Evolutionary conservation across 2,888 invertebrate species (phyloP), one percentile per base, ranked within the genome.

Genomic region (Amphipyra berbera): DNA sequence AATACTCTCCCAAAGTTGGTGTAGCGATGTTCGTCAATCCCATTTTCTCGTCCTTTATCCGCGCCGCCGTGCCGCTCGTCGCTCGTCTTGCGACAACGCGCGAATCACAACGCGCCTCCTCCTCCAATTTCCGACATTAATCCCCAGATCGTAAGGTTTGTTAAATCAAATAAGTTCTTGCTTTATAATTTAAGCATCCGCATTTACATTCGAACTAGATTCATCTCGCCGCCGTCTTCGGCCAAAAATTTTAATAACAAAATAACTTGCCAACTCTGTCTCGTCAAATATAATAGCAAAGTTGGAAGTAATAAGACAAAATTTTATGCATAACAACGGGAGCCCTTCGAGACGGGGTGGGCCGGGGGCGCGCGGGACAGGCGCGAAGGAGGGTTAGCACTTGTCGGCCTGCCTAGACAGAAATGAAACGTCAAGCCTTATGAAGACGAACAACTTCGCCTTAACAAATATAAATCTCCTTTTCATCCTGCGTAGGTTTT

Each of bases 291-390:
- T 94, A 94, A 94, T 93, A 91, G 92, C 92, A 86, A 94, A 94
- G 93, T 94, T 93, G 88, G 89, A 91, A 93, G 93, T 94, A 94
- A 94, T 94, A 94, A 94, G 94, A 93, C 93, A 92, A 93, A 93
- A 94, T 94, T 94, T 93, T 93, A 94, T 94, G 94, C 94, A 93
- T 93, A 94, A 93, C 92, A 92, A 92, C 92, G 93, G 92, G 92
- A 88, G 87, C 86, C 83, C 85, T 88, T 82, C 75, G 83, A 84
- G 80, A 82, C 78, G 82, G 76, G 75, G 82, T 60, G 76, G 70
- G 72, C 61, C 52, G 70, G 68, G 70, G 73, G 76, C 72, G 76
- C 68, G 78, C 79, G 79, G 73, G 82, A 76, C 76, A 78, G 81
- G 79, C 76, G 77, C 71, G 61, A 72, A 77, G 88, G 88, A 83